Conservation (phyloP, 2,797 vertebrate species). For the Babyrousa celebensis region DNA sequence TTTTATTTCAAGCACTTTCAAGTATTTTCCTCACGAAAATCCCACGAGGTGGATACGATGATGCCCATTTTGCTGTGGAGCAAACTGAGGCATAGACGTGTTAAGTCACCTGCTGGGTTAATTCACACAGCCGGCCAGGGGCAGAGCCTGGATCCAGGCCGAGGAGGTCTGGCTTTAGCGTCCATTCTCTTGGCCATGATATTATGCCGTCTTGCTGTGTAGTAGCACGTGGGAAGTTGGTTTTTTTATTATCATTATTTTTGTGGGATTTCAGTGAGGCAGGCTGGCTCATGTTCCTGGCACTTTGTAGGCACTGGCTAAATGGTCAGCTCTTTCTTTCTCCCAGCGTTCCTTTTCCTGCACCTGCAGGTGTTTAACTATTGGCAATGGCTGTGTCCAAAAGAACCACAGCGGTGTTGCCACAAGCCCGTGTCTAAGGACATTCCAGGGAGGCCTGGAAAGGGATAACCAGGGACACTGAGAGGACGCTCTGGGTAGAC, state of each 20-base stretch:
- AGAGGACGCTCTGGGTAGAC: background rate
- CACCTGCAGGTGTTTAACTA: background rate
- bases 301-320: background rate
- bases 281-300: background rate
- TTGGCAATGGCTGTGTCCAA: background rate
- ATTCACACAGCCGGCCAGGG: background rate
- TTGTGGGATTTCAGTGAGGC: background rate
- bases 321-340: background rate
- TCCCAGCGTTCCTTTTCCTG: background rate
- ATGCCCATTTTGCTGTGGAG: background rate
- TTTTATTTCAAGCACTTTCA: background rate
- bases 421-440: background rate
- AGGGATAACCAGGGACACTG: background rate
- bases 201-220: background rate
- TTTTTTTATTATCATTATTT: background rate
- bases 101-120: background rate
- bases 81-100: background rate
- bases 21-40: background rate
- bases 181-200: background rate
- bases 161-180: background rate
- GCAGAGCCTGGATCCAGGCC: background rate
- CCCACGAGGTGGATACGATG: background rate
- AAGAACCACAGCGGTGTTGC: background rate
- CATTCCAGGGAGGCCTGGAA: background rate
- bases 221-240: background rate